These are phyloP conservation scores for Doris montereyensis DNA, from an alignment of 2,888 invertebrate species.

Conservation along the genomic window DNA sequence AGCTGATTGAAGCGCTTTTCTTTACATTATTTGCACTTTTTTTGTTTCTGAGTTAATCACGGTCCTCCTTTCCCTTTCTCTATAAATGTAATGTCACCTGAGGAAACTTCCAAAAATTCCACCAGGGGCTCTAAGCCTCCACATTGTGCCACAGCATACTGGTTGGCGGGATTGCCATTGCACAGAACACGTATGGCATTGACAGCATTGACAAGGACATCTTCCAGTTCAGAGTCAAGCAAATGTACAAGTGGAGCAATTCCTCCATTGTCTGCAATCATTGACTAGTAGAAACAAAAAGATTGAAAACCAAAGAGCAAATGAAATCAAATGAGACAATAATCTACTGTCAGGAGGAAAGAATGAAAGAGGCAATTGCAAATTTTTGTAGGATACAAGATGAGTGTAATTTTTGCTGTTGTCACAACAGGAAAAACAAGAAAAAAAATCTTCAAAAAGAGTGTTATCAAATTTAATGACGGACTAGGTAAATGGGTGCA, in stretches of 20 bases:
- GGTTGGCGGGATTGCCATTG: constrained; percentile 63
- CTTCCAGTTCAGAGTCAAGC: constrained; percentile 69
- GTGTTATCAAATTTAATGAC: too few relatives aligned
- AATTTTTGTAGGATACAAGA: too few relatives aligned
- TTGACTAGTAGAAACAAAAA: constrained; percentile 51
- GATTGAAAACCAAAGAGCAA: too few relatives aligned
- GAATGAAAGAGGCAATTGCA: too few relatives aligned
- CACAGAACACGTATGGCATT: constrained; percentile 72
- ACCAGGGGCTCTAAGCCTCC: constrained; percentile 69
- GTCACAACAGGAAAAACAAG: neutral
- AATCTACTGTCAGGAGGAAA: too few relatives aligned
- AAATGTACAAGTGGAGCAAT: constrained; percentile 67
- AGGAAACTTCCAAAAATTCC: constrained; percentile 70
- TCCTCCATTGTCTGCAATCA: constrained; percentile 63
- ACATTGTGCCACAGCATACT: constrained; percentile 64
- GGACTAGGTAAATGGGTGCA: too few relatives aligned
- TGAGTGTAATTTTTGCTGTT: neutral
- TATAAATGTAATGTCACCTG: constrained; percentile 60
- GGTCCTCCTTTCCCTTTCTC: too few relatives aligned
- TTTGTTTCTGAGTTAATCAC: too few relatives aligned
- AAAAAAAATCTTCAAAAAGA: neutral
- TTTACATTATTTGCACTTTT: too few relatives aligned
- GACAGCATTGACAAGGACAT: constrained; percentile 71
- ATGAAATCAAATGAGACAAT: too few relatives aligned
- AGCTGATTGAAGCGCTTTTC: too few relatives aligned